Conservation (phyloP, 2,888 invertebrate genomes). For the Agrilus cyanescens region DNA sequence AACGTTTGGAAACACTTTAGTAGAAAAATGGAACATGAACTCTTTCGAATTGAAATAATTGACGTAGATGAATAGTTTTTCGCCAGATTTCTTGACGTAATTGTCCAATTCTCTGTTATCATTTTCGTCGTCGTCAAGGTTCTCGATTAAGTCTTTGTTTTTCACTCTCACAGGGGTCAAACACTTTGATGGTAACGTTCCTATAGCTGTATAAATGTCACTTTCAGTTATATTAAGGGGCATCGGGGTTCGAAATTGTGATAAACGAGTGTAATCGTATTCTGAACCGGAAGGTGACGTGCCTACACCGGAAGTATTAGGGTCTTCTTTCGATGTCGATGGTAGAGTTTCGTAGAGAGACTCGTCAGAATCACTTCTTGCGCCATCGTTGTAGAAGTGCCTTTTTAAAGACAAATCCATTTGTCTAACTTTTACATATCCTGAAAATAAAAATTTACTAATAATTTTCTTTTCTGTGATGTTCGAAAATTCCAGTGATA, state of each 20-base stretch:
- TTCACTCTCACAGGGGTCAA: constrained; percentile 38
- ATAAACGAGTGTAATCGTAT: constrained; percentile 51
- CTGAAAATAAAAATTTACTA: constrained; percentile 31
- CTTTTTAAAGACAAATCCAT: constrained; percentile 24
- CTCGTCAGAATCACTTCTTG: not conserved
- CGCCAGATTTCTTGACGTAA: constrained; percentile 16
- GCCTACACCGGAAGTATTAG: constrained; percentile 7
- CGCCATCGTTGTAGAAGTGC: not conserved
- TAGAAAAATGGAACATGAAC: constrained; percentile 58
- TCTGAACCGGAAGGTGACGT: constrained; percentile 30
- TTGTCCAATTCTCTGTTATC: constrained; percentile 1
- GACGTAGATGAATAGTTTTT: constrained; percentile 23
- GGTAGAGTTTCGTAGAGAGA: constrained; percentile 5
- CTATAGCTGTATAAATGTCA: constrained; percentile 33
- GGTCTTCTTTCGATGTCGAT: constrained; percentile 8
- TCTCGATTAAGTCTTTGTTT: constrained; percentile 28
- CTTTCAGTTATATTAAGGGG: constrained; percentile 38
- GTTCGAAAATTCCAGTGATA: no score
- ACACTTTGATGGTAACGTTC: constrained; percentile 42
- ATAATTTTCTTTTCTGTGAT: no score
- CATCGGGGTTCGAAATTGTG: constrained; percentile 46
- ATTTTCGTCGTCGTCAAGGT: constrained; percentile 32
- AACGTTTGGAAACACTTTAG: constrained; percentile 46
- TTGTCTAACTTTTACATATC: constrained; percentile 45
- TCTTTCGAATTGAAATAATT: constrained; percentile 50